Conservation (phyloP, 2,888 invertebrate genomes). For the Protonemura montana region DNA sequence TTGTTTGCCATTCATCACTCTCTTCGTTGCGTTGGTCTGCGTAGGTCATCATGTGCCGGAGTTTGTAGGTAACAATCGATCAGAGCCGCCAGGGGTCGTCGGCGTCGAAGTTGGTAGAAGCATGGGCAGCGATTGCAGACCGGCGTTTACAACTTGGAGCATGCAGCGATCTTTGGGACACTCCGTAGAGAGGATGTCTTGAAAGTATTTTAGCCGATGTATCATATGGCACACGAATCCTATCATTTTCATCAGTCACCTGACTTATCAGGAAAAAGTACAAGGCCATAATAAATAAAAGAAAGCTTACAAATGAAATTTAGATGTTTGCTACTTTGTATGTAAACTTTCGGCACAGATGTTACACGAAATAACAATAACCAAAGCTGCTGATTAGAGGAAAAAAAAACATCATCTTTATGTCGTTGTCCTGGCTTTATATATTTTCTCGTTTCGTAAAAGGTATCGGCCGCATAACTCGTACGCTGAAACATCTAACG, state of each 20-base stretch:
- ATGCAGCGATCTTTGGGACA: too few relatives aligned
- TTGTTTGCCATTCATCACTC: conserved; percentile 31
- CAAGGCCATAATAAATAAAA: too few relatives aligned
- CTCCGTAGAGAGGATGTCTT: too few relatives aligned
- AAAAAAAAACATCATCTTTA: not conserved
- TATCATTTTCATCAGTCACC: too few relatives aligned
- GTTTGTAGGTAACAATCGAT: not conserved
- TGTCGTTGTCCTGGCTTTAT: not conserved
- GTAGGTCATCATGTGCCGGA: not conserved
- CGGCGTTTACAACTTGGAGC: not conserved
- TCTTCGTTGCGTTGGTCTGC: not conserved
- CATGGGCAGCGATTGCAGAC: not conserved
- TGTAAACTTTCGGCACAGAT: not conserved
- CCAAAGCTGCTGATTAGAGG: not conserved
- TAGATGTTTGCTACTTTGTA: not conserved
- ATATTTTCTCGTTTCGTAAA: not conserved
- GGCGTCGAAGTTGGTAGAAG: not conserved
- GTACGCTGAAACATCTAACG: conserved; percentile 4
- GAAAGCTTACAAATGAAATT: too few relatives aligned
- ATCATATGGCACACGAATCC: too few relatives aligned
- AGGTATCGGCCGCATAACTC: conserved; percentile 12
- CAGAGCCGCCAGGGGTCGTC: not conserved
- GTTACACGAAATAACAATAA: not conserved
- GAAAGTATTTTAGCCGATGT: too few relatives aligned
- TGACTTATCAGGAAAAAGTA: too few relatives aligned